Evolutionary conservation across 2,797 vertebrate genomes (phyloP).

Genomic region (Peromyscus melanophrys): DNA sequence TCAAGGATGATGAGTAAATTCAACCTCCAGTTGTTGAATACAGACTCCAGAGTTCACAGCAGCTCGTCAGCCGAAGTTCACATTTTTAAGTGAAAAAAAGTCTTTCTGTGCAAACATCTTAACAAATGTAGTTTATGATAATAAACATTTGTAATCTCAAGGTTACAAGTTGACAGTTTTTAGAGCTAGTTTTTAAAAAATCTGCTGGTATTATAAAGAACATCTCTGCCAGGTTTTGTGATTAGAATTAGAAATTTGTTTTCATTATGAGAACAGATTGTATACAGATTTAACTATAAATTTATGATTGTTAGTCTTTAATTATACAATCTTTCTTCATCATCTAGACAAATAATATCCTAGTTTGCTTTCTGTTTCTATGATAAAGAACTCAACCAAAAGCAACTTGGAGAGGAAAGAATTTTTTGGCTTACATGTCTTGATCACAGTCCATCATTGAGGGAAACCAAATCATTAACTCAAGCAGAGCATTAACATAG

Average conservation of each 20-base stretch:
- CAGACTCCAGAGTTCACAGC: conserved; percentile 55
- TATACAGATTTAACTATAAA: conserved; percentile 56
- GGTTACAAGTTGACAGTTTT: conserved; percentile 56
- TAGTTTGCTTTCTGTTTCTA: background rate
- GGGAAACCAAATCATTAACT: background rate
- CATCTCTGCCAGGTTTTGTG: conserved; percentile 48
- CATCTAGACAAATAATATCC: background rate
- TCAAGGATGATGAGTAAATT: conserved; percentile 65
- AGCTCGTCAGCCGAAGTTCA: conserved; percentile 44
- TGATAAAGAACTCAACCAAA: background rate
- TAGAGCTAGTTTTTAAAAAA: background rate
- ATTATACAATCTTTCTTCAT: background rate
- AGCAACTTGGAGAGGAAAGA: background rate
- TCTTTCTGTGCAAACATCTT: conserved; percentile 55
- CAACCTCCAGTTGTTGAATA: conserved; percentile 65
- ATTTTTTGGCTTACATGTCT: background rate
- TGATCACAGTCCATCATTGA: background rate
- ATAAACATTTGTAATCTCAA: conserved; percentile 64
- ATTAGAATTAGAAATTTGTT: conserved; percentile 67
- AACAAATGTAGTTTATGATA: conserved; percentile 74
- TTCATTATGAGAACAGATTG: conserved; percentile 45
- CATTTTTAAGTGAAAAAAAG: conserved; percentile 40
- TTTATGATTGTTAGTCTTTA: conserved; percentile 53
- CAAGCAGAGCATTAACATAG: background rate
- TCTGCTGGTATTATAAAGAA: background rate